Evolutionary conservation across 2,888 invertebrate species (phyloP).

Genomic region (Salticus scenicus): DNA sequence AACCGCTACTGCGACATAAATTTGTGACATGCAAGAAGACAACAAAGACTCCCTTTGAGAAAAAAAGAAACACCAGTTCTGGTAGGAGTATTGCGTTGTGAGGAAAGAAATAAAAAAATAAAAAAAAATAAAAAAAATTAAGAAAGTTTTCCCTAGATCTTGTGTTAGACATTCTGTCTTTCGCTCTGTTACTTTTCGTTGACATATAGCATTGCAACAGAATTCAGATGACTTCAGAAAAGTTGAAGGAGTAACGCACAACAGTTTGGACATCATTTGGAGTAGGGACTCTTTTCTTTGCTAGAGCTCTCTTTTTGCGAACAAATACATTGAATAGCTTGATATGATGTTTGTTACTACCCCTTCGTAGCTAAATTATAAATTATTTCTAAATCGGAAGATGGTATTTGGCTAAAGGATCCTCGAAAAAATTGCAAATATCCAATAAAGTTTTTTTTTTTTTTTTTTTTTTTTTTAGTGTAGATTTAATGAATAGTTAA

Average conservation of each 20-base stretch:
- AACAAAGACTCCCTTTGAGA: not conserved
- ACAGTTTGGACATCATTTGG: not conserved
- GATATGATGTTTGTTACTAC: too few species aligned
- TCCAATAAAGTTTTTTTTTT: too few species aligned
- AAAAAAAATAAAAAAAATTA: not conserved
- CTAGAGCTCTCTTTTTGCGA: not conserved
- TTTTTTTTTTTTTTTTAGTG: too few species aligned
- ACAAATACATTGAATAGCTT: not conserved
- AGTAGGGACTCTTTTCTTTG: not conserved
- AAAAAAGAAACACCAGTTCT: conserved; percentile 3
- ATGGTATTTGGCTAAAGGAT: too few species aligned
- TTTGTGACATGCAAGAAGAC: conserved; percentile 4
- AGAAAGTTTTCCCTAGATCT: not conserved
- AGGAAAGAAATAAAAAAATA: not conserved
- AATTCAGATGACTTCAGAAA: not conserved
- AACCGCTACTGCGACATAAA: conserved; percentile 11
- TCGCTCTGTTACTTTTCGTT: conserved; percentile 13
- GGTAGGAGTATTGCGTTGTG: too few species aligned
- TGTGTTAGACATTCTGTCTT: not conserved
- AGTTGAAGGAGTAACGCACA: not conserved
- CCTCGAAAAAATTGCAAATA: too few species aligned
- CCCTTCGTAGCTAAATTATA: too few species aligned
- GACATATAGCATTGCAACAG: not conserved
- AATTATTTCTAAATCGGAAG: too few species aligned
- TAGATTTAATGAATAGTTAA: too few species aligned